phyloP scores from a whole-genome alignment of 2,797 vertebrate genomes.

The Enoplosus armatus region DNA sequence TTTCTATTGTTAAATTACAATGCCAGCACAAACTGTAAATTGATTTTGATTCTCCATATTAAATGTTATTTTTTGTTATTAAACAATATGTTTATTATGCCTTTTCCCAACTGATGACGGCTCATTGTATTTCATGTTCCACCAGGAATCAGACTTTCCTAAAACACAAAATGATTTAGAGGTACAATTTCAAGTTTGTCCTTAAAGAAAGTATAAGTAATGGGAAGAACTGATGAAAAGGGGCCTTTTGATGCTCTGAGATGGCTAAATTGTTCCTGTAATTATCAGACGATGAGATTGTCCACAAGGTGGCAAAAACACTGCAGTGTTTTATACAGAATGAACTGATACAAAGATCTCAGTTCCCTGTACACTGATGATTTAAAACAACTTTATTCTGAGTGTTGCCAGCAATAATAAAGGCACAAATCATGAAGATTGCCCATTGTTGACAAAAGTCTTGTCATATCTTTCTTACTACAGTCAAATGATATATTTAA shows the following conservation, averaged over 20 bases:
- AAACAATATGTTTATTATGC: constrained; percentile 55
- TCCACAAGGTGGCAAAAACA: neutral
- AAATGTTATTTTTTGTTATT: constrained; percentile 78
- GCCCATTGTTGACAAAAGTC: neutral
- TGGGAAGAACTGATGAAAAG: neutral
- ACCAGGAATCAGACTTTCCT: constrained; percentile 1
- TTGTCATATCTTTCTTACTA: neutral
- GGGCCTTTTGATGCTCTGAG: neutral
- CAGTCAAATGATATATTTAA: no score
- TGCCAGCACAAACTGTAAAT: constrained; percentile 72
- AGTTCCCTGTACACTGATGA: neutral
- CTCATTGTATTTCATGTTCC: constrained; percentile 28
- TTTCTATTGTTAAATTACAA: constrained; percentile 64
- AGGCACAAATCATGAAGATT: neutral
- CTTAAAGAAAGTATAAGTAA: no score
- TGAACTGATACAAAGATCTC: neutral
- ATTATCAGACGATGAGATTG: neutral
- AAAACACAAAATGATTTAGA: neutral
- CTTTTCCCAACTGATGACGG: constrained; percentile 38
- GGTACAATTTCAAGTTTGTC: neutral
- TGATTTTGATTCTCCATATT: constrained; percentile 72
- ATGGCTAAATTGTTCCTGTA: neutral
- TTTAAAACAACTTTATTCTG: neutral
- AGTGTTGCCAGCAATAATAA: neutral
- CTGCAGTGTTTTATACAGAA: neutral